phyloP scores from a whole-genome alignment of 2,888 invertebrate genomes.

The Lumbricus terrestris region DNA sequence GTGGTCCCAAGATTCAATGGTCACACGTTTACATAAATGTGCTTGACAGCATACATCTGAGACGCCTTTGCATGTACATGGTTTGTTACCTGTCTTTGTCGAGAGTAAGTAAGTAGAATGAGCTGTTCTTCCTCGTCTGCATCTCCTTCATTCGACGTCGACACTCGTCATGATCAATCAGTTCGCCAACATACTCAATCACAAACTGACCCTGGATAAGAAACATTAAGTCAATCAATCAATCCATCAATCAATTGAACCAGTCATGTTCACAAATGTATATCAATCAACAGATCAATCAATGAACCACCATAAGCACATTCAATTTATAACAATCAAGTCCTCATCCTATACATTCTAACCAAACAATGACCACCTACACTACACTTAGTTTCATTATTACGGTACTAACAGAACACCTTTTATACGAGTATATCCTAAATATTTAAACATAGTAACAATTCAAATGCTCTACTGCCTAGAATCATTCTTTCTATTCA shows the following conservation, averaged over 20 bases:
- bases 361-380: no score
- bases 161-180: conserved; percentile 88
- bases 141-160: conserved; percentile 75
- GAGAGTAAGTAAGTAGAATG: conserved; percentile 90
- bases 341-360: background rate
- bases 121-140: conserved; percentile 76
- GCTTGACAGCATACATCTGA: background rate
- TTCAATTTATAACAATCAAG: background rate
- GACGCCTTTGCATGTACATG: background rate
- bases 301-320: background rate
- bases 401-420: no score
- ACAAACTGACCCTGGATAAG: conserved; percentile 74
- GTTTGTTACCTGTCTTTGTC: conserved; percentile 73
- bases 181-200: conserved; percentile 92
- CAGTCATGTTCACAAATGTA: background rate
- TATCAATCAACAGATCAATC: background rate
- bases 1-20: no score
- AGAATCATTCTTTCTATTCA: background rate
- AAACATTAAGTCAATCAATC: background rate
- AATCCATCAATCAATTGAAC: background rate
- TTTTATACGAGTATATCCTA: no score
- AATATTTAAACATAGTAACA: no score
- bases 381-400: no score
- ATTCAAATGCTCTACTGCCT: background rate
- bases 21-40: background rate